Conservation (phyloP, 2,888 invertebrate genomes). For the Torymus auratus region DNA sequence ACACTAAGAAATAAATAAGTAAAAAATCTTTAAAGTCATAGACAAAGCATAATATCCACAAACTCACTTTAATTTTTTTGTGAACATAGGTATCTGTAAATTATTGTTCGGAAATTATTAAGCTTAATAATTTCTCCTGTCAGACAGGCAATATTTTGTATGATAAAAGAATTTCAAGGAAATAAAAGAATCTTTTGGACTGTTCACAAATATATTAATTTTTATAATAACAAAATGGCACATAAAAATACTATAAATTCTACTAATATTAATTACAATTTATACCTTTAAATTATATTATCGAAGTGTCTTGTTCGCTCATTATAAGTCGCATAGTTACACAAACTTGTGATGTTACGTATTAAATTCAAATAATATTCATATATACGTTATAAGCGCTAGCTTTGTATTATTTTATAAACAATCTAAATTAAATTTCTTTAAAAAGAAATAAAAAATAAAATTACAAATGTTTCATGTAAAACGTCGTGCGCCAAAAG, state of each 20-base stretch:
- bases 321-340: constrained; percentile 43
- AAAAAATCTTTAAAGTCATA: no score
- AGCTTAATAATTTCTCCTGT: no score
- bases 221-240: constrained; percentile 55
- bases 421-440: constrained; percentile 19
- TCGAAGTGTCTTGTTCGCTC: constrained; percentile 37
- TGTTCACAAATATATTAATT: constrained; percentile 56
- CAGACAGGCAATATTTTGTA: no score
- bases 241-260: constrained; percentile 56
- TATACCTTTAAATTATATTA: constrained; percentile 39
- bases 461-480: constrained; percentile 39
- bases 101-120: no score
- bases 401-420: constrained; percentile 46
- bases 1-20: no score
- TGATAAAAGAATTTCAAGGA: neutral
- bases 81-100: no score
- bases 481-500: constrained; percentile 19
- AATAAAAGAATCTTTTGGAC: constrained; percentile 38
- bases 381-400: constrained; percentile 35
- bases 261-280: constrained; percentile 52
- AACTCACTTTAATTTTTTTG: no score
- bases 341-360: constrained; percentile 46
- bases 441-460: constrained; percentile 44
- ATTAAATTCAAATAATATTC: constrained; percentile 40
- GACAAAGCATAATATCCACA: no score